Evolutionary conservation across 2,797 vertebrate species (phyloP).

Genomic region (Clamator glandarius): DNA sequence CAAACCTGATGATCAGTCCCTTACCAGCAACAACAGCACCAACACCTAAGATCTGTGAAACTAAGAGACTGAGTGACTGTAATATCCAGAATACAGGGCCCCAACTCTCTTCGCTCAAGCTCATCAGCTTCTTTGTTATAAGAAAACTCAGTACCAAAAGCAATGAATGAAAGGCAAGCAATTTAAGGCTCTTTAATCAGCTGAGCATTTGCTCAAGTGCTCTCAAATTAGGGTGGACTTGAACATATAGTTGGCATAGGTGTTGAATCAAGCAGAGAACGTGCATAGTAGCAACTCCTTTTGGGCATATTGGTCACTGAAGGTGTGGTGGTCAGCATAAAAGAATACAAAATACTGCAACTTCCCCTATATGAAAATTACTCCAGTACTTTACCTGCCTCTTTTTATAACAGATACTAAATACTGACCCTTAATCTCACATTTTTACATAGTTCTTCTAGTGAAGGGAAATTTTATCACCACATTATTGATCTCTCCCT

Average conservation of each 20-base stretch:
- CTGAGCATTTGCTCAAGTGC: not conserved
- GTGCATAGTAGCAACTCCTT: not conserved
- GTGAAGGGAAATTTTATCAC: not conserved
- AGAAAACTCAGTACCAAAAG: not conserved
- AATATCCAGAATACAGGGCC: not conserved
- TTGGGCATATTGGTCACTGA: not conserved
- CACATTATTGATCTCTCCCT: not conserved
- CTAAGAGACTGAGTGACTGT: not conserved
- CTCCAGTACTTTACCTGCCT: not conserved
- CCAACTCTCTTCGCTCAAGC: not conserved
- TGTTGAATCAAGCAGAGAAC: not conserved
- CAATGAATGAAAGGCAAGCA: not conserved
- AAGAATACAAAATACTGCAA: not conserved
- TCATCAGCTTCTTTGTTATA: not conserved
- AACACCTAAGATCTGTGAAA: not conserved
- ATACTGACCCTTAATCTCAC: not conserved
- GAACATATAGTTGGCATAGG: not conserved
- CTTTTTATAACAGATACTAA: not conserved
- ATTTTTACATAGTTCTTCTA: not conserved
- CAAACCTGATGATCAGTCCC: not conserved
- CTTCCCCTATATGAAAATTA: not conserved
- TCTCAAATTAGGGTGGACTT: not conserved
- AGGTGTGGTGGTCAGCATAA: not conserved
- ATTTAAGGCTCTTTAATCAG: not conserved
- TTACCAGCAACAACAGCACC: not conserved